A percentile compares a stretch with the other conserved stretches of the same genome.
Conservation (phyloP, 2,888 invertebrate species). For the Cantharis nigra region DNA sequence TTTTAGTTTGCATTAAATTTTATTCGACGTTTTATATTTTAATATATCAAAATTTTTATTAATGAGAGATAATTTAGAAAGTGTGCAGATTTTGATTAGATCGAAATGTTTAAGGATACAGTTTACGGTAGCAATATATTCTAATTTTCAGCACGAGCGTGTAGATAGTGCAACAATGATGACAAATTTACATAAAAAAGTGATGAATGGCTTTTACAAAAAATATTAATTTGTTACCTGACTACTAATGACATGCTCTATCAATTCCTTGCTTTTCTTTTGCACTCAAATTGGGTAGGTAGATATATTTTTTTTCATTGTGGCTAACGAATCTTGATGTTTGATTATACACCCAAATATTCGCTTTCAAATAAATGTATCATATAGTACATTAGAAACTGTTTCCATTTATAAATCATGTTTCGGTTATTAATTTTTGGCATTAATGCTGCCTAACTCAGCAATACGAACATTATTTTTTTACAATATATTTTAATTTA, state of each 20-base stretch:
- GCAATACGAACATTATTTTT: neutral
- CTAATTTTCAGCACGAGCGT: neutral
- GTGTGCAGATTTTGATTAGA: neutral
- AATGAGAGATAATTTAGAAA: neutral
- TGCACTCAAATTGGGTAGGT: neutral
- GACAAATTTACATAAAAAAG: neutral
- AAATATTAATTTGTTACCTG: neutral
- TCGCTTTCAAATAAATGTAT: neutral
- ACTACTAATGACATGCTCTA: neutral
- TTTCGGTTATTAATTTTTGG: neutral
- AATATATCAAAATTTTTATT: neutral
- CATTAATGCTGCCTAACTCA: neutral
- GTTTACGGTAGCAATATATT: neutral
- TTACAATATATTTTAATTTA: neutral
- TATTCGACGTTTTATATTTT: neutral
- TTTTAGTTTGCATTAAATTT: neutral
- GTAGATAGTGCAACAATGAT: neutral
- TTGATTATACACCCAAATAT: neutral
- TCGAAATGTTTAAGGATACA: neutral
- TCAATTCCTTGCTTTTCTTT: neutral
- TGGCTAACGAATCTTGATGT: neutral
- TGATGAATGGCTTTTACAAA: neutral
- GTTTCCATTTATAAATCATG: neutral
- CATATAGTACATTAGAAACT: neutral
- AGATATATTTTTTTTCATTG: neutral